These are phyloP conservation scores for Nansenia antarctica DNA, from an alignment of 2,113 vertebrate species.

Conservation along the genomic window DNA sequence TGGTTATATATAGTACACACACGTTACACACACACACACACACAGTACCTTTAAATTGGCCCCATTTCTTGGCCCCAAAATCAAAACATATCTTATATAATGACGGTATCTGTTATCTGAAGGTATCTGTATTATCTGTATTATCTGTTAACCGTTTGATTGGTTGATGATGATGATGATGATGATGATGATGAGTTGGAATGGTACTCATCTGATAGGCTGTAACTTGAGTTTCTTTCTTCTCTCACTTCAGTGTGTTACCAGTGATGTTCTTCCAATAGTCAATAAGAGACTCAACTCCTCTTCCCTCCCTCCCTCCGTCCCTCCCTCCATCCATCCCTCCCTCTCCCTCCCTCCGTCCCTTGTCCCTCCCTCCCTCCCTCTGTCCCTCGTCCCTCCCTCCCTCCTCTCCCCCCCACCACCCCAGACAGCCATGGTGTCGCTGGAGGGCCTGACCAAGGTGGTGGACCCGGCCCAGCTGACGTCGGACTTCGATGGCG, in stretches of 20 bases:
- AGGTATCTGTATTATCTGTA: no score
- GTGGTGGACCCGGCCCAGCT: constrained; percentile 97
- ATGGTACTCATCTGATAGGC: no score
- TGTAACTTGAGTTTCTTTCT: no score
- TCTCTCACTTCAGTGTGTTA: neutral
- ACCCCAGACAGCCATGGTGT: constrained; percentile 95
- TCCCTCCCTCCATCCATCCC: neutral
- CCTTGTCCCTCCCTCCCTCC: neutral
- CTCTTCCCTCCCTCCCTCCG: neutral
- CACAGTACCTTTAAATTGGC: no score
- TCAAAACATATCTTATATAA: no score
- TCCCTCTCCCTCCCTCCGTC: neutral
- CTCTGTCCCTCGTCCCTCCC: constrained; percentile 14
- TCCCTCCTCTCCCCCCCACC: constrained; percentile 27
- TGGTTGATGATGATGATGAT: no score
- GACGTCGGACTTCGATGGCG: constrained; percentile 95
- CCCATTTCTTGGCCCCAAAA: no score
- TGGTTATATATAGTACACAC: no score
- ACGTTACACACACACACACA: no score
- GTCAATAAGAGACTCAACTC: neutral
- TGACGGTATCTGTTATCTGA: no score
- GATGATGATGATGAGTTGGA: no score
- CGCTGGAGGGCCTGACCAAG: constrained; percentile 97
- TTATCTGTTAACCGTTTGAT: no score
- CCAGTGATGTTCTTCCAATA: neutral